Percentiles rank a stretch among this genome's conserved stretches.
These are phyloP conservation scores for Ctenoplectra terminalis DNA, from an alignment of 1,140 invertebrate species.

Conservation along the genomic window DNA sequence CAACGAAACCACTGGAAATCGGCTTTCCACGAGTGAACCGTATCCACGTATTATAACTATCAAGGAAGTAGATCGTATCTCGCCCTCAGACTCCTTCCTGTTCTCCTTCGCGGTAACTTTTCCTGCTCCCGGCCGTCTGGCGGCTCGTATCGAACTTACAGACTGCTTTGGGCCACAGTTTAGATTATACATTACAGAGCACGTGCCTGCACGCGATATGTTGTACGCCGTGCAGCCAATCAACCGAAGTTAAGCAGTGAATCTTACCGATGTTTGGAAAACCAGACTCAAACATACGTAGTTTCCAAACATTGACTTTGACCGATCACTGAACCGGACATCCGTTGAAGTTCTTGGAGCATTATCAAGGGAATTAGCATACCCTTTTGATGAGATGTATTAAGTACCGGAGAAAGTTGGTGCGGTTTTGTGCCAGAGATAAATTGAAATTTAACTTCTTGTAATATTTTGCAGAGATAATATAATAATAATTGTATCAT, in stretches of 20 bases:
- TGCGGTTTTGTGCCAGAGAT: no score
- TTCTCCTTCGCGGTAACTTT: background rate
- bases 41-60: slow-evolving; percentile 36
- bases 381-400: no score
- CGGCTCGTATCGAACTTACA: slow-evolving; percentile 49
- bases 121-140: slow-evolving; percentile 9
- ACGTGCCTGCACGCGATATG: slow-evolving; percentile 71
- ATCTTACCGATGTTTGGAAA: background rate
- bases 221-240: slow-evolving; percentile 61
- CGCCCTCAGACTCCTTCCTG: no score
- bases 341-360: background rate
- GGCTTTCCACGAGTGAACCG: slow-evolving; percentile 41
- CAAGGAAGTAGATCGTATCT: slow-evolving; percentile 49
- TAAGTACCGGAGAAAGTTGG: no score
- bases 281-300: slow-evolving; percentile 21
- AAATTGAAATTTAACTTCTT: no score
- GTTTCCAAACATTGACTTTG: slow-evolving; percentile 13
- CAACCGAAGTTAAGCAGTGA: slow-evolving; percentile 26
- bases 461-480: no score
- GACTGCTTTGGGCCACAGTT: slow-evolving; percentile 56
- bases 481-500: no score
- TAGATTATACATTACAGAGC: slow-evolving; percentile 68
- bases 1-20: slow-evolving; percentile 50
- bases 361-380: no score
- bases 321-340: background rate